Conservation (phyloP, 2,113 vertebrate genomes). For the Marmota monax region DNA sequence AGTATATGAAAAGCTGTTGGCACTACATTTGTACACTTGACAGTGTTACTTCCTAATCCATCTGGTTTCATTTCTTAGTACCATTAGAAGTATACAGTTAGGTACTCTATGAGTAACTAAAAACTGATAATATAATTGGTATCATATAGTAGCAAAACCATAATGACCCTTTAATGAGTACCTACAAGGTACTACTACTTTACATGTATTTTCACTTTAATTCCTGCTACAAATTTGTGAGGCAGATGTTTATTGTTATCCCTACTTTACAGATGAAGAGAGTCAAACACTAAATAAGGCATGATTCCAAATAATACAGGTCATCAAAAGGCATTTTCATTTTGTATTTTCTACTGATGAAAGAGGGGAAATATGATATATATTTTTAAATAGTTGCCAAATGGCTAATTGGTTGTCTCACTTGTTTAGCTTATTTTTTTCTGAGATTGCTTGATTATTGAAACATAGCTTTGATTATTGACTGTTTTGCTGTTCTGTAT, state of each 20-base stretch:
- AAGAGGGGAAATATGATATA: background rate
- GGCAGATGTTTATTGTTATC: background rate
- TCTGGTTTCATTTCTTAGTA: background rate
- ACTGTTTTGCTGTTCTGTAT: background rate
- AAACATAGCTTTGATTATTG: background rate
- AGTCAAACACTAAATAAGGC: background rate
- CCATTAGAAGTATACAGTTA: no score
- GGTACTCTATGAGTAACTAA: background rate
- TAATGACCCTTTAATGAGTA: background rate
- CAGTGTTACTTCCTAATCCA: background rate
- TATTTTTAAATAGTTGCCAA: background rate
- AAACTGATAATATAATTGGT: background rate
- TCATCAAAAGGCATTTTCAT: background rate
- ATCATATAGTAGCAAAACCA: background rate
- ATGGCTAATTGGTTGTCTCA: background rate
- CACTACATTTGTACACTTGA: background rate
- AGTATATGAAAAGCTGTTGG: background rate
- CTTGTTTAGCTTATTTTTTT: background rate
- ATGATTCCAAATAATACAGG: background rate
- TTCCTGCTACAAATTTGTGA: background rate
- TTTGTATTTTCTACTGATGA: background rate
- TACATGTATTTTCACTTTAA: background rate
- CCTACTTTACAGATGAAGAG: background rate
- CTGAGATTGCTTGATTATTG: background rate
- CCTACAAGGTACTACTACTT: rapidly evolving